Conservation (phyloP, 1,140 invertebrate species). For the Drosophila pseudoananassae region DNA sequence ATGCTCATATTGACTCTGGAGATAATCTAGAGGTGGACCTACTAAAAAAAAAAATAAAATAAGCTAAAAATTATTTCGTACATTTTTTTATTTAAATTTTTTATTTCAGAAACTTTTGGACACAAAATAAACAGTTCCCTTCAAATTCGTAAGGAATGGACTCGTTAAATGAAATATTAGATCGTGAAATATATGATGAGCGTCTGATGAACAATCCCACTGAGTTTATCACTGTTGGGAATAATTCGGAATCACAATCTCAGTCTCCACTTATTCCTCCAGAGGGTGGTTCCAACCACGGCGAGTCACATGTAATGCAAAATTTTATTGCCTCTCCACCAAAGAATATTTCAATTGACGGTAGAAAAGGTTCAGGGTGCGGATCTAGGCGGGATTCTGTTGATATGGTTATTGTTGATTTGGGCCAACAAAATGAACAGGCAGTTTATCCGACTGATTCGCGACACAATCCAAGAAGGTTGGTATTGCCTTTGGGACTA, state of each 20-base stretch:
- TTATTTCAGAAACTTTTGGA: conserved; percentile 16
- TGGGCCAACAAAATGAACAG: conserved; percentile 69
- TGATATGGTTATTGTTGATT: conserved; percentile 85
- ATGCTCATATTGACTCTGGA: too few relatives aligned
- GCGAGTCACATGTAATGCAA: conserved; percentile 26
- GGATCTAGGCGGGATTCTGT: conserved; percentile 70
- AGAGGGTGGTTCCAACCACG: conserved; percentile 8
- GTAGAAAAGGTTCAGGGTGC: conserved; percentile 15
- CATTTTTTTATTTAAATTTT: background rate
- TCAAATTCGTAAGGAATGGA: conserved; percentile 84
- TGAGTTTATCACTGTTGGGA: conserved; percentile 65
- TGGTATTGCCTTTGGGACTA: conserved; percentile 42
- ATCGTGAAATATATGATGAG: conserved; percentile 87
- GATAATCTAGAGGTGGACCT: too few relatives aligned
- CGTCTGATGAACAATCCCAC: conserved; percentile 85
- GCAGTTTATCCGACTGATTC: conserved; percentile 69
- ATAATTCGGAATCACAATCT: conserved; percentile 1
- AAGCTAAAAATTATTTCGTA: background rate
- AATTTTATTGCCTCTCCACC: conserved; percentile 28
- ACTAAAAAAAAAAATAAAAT: too few relatives aligned
- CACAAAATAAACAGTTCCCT: background rate
- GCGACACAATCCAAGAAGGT: conserved; percentile 59
- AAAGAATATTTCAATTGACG: conserved; percentile 74
- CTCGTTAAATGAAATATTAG: conserved; percentile 88
- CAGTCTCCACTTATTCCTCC: background rate